Evolutionary conservation across 2,797 vertebrate genomes (phyloP).

Genomic region (Distichodus sexfasciatus): DNA sequence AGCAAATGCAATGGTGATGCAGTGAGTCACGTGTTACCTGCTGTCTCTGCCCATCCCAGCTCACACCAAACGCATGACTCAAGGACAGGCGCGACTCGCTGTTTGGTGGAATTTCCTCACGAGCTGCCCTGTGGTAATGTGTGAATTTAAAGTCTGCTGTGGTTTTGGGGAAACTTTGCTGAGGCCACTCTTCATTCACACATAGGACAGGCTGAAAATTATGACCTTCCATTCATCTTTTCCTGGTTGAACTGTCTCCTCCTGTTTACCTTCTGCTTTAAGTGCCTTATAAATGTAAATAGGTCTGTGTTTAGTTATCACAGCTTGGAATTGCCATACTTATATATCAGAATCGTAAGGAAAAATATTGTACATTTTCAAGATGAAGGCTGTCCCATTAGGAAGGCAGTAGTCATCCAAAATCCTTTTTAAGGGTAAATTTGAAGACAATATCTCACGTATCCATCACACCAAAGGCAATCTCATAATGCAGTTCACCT

Average conservation of each 20-base stretch:
- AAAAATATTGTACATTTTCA: too few relatives aligned
- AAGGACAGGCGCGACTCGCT: constrained; percentile 33
- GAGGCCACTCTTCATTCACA: constrained; percentile 31
- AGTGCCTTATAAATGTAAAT: too few relatives aligned
- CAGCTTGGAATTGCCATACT: too few relatives aligned
- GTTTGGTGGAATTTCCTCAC: constrained; percentile 17
- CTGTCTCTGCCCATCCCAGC: neutral
- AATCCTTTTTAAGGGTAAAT: too few relatives aligned
- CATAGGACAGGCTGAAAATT: constrained; percentile 3
- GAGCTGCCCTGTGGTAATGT: constrained; percentile 21
- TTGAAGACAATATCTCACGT: too few relatives aligned
- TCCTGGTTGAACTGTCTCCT: neutral
- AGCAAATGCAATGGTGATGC: neutral
- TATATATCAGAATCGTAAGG: too few relatives aligned
- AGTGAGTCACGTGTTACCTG: constrained; percentile 31
- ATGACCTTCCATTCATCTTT: neutral
- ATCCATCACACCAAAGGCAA: too few relatives aligned
- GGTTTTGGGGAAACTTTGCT: constrained; percentile 28
- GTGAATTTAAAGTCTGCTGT: constrained; percentile 46
- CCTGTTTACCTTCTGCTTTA: too few relatives aligned
- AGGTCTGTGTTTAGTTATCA: too few relatives aligned
- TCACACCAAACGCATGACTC: constrained; percentile 31
- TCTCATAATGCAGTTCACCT: too few relatives aligned
- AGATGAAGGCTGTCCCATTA: too few relatives aligned
- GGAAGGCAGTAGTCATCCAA: too few relatives aligned